phyloP scores from a whole-genome alignment of 2,888 invertebrate genomes.

The Agonopterix subpropinquella region DNA sequence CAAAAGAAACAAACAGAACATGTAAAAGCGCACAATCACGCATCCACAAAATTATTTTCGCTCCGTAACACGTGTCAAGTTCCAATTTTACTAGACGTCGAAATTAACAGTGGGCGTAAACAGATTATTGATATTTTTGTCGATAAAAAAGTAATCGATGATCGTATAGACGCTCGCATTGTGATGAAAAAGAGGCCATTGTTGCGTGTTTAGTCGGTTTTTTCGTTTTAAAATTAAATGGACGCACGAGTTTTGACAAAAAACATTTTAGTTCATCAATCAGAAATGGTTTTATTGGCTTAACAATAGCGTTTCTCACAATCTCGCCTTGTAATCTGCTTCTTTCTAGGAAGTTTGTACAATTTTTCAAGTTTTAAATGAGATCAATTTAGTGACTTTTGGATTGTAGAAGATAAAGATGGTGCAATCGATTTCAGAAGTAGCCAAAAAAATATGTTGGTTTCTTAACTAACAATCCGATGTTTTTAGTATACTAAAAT shows the following conservation, averaged over 20 bases:
- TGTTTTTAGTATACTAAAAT: too few species aligned
- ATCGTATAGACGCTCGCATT: constrained; percentile 57
- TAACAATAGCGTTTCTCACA: constrained; percentile 55
- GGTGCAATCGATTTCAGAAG: constrained; percentile 1
- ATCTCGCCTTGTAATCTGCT: constrained; percentile 53
- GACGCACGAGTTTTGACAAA: constrained; percentile 56
- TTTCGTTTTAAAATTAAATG: constrained; percentile 52
- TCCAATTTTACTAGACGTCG: constrained; percentile 70
- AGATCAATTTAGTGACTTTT: constrained; percentile 42
- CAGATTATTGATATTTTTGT: constrained; percentile 72
- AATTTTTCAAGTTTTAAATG: constrained; percentile 57
- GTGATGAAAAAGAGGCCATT: constrained; percentile 59
- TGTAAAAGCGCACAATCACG: constrained; percentile 67
- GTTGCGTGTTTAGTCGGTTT: constrained; percentile 57
- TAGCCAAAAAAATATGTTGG: background rate
- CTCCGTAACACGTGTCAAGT: constrained; percentile 73
- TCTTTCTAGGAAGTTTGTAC: constrained; percentile 52
- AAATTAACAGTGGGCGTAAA: constrained; percentile 74
- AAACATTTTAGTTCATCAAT: constrained; percentile 64
- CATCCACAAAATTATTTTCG: constrained; percentile 70
- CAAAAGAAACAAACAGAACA: constrained; percentile 70
- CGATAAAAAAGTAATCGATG: constrained; percentile 75
- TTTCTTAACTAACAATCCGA: too few species aligned
- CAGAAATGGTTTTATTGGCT: constrained; percentile 66
- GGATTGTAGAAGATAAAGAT: constrained; percentile 7